Percentiles rank a stretch among this genome's conserved stretches.
Conservation (phyloP, 2,888 invertebrate species). For the Miltochrista miniata region DNA sequence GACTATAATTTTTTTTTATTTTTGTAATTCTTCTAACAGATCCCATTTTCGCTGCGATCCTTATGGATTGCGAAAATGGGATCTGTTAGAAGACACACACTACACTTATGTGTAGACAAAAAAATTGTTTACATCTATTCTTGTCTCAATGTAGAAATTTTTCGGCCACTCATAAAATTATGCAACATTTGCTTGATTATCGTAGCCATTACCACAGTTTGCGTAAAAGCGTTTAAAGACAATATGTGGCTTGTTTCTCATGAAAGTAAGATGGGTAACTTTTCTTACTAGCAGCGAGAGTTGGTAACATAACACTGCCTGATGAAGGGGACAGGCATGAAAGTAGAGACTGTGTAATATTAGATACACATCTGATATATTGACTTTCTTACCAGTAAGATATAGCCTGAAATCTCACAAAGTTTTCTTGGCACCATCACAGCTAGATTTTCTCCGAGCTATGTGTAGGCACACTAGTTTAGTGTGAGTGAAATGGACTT, state of each 20-base stretch:
- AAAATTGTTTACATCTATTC: no score
- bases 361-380: constrained; percentile 13
- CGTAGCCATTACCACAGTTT: constrained; percentile 6
- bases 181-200: no score
- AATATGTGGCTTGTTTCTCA: constrained; percentile 44
- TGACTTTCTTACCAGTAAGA: constrained; percentile 18
- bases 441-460: neutral
- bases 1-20: no score
- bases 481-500: no score
- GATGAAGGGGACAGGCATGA: constrained; percentile 24
- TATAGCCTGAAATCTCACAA: neutral
- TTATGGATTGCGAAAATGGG: no score
- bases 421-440: neutral
- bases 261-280: constrained; percentile 47
- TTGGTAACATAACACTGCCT: constrained; percentile 54
- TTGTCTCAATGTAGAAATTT: no score
- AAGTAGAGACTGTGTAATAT: constrained; percentile 22
- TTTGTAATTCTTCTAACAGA: no score
- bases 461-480: neutral
- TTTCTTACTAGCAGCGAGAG: constrained; percentile 45
- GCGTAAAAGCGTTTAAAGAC: constrained; percentile 26
- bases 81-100: no score
- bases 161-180: no score
- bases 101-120: no score
- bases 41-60: no score